Evolutionary conservation across 2,888 invertebrate genomes (phyloP).

Genomic region (Lordiphosa andalusiaca): DNA sequence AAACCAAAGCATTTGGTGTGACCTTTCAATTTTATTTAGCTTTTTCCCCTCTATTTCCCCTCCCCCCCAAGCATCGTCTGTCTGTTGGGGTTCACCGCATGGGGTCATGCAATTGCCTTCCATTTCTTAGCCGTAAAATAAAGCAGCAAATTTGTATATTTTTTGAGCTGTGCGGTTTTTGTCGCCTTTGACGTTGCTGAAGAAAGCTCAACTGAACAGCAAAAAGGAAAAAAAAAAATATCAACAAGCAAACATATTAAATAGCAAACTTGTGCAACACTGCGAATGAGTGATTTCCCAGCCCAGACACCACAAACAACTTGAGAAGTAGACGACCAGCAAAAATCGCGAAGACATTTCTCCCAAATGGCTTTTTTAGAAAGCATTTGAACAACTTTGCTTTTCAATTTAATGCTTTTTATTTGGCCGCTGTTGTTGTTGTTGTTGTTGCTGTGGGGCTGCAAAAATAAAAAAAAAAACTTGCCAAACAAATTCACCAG

Average conservation of each 20-base stretch:
- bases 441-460: conserved; percentile 2
- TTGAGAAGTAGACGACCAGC: conserved; percentile 20
- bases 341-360: conserved; percentile 4
- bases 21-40: background rate
- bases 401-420: conserved; percentile 25
- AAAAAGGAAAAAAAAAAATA: too few species aligned
- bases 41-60: background rate
- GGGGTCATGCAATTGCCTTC: conserved; percentile 45
- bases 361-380: conserved; percentile 22
- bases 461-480: too few species aligned
- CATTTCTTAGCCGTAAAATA: conserved; percentile 44
- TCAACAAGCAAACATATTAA: conserved; percentile 1
- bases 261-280: conserved; percentile 15
- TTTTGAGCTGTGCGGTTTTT: conserved; percentile 39
- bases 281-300: conserved; percentile 35
- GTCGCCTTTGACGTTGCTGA: conserved; percentile 2
- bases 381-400: conserved; percentile 23
- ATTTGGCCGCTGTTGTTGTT: background rate
- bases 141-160: conserved; percentile 45
- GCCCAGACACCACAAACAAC: conserved; percentile 15
- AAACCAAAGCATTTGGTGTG: background rate
- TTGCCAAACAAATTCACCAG: conserved; percentile 42
- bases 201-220: background rate
- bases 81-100: conserved; percentile 37
- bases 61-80: background rate